Evolutionary conservation across 2,888 invertebrate genomes (phyloP).

Genomic region (Aspidiotus destructor): DNA sequence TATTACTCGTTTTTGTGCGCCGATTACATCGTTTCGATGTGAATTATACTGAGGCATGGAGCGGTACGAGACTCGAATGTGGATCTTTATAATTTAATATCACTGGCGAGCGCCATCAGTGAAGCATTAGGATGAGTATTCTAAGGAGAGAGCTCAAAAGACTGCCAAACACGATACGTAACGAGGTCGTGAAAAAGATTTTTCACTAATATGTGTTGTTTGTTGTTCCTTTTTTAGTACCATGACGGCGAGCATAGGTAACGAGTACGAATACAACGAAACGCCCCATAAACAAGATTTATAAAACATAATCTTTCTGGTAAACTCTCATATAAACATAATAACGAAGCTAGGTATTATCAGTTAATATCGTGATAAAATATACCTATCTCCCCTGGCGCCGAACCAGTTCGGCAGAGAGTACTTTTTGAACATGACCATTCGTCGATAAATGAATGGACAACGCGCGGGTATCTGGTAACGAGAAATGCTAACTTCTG

Average conservation of each 20-base stretch:
- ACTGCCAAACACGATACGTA: not conserved
- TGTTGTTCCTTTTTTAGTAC: not conserved
- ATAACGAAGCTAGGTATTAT: slow-evolving; percentile 26
- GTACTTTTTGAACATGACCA: not conserved
- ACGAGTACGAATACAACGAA: slow-evolving; percentile 7
- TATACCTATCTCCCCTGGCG: slow-evolving; percentile 19
- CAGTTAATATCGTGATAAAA: slow-evolving; percentile 29
- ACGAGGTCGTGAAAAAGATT: not conserved
- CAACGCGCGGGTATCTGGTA: not conserved
- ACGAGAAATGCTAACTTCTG: slow-evolving; percentile 4
- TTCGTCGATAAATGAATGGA: not conserved
- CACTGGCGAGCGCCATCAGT: not conserved
- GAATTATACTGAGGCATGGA: not conserved
- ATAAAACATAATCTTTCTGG: slow-evolving; percentile 8
- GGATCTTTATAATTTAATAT: slow-evolving; percentile 11
- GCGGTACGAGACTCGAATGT: not conserved
- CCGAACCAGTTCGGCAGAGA: slow-evolving; percentile 20
- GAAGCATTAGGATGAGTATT: not conserved
- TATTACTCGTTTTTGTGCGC: not conserved
- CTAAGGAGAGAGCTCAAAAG: not conserved
- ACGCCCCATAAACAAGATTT: slow-evolving; percentile 17
- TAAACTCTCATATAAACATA: slow-evolving; percentile 19
- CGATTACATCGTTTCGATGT: slow-evolving; percentile 7
- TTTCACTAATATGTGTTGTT: not conserved
- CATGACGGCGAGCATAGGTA: not conserved